These are phyloP conservation scores for Scelioninae gen. 1 DNA, from an alignment of 2,888 invertebrate species.

Conservation along the genomic window DNA sequence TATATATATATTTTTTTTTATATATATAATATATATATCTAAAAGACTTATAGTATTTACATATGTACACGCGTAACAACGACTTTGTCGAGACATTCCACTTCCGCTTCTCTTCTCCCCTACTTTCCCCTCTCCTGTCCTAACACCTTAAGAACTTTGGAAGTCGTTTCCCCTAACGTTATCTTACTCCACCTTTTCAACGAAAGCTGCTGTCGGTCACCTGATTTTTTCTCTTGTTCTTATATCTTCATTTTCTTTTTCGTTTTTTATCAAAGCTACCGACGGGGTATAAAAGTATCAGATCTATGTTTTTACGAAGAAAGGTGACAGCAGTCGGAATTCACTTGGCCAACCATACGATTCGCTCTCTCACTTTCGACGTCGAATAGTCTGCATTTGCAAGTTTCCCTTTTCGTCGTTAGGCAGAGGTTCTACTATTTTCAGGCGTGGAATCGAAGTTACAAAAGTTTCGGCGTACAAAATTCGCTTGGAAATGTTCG, in stretches of 20 bases:
- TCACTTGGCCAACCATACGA: conserved; percentile 69
- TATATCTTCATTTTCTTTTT: conserved; percentile 14
- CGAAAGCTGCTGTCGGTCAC: conserved; percentile 1
- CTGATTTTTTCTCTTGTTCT: conserved; percentile 1
- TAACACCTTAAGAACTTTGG: conserved; percentile 53
- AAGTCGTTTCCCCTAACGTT: conserved; percentile 32
- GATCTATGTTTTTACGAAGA: conserved; percentile 56
- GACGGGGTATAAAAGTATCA: conserved; percentile 67
- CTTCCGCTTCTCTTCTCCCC: conserved; percentile 5
- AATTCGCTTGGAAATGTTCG: conserved; percentile 30
- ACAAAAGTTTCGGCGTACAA: conserved; percentile 57
- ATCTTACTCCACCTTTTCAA: too few relatives aligned
- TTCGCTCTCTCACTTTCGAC: not conserved
- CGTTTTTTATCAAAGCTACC: conserved; percentile 57
- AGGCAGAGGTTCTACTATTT: conserved; percentile 36
- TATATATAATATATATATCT: conserved; percentile 82
- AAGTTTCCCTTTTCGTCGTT: conserved; percentile 6
- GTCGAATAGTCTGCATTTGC: too few relatives aligned
- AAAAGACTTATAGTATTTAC: conserved; percentile 83
- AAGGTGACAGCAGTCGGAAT: conserved; percentile 51
- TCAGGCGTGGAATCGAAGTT: conserved; percentile 6
- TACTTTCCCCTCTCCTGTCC: not conserved
- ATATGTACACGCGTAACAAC: conserved; percentile 83
- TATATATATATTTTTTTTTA: conserved; percentile 79
- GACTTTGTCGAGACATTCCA: conserved; percentile 76